Conservation (phyloP, 2,797 vertebrate genomes). For the Squalus acanthias region DNA sequence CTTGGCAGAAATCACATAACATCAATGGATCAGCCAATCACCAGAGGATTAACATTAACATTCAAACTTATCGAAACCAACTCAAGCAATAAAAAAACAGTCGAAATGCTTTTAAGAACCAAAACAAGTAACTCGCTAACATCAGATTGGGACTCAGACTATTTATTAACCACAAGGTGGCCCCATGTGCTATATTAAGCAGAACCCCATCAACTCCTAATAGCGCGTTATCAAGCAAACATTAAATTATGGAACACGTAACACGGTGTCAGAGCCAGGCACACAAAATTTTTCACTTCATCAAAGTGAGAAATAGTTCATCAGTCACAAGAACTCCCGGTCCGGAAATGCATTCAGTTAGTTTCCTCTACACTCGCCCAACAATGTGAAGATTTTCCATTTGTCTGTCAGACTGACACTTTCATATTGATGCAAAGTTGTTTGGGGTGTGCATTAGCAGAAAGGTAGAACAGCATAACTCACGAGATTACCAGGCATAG, state of each 20-base stretch:
- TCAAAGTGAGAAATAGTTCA: neutral
- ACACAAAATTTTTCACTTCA: neutral
- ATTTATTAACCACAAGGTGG: conserved; percentile 27
- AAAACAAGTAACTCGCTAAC: neutral
- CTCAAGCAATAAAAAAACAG: neutral
- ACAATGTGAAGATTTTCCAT: neutral
- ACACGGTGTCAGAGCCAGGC: neutral
- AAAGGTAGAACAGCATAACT: neutral
- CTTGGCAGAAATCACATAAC: too few species aligned
- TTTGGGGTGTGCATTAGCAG: neutral
- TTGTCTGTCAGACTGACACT: neutral
- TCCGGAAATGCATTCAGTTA: neutral
- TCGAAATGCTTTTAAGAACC: neutral
- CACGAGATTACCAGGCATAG: neutral
- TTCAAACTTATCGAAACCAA: neutral
- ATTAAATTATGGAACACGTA: neutral
- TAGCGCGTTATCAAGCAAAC: neutral
- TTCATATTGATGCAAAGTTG: neutral
- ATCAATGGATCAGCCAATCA: neutral
- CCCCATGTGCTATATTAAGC: conserved; percentile 9
- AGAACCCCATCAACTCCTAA: neutral
- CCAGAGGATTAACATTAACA: neutral
- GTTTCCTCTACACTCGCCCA: neutral
- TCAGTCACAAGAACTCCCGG: neutral
- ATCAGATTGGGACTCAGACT: neutral